Evolutionary conservation across 1,140 invertebrate genomes (phyloP).

Genomic region (Drosophila triauraria): DNA sequence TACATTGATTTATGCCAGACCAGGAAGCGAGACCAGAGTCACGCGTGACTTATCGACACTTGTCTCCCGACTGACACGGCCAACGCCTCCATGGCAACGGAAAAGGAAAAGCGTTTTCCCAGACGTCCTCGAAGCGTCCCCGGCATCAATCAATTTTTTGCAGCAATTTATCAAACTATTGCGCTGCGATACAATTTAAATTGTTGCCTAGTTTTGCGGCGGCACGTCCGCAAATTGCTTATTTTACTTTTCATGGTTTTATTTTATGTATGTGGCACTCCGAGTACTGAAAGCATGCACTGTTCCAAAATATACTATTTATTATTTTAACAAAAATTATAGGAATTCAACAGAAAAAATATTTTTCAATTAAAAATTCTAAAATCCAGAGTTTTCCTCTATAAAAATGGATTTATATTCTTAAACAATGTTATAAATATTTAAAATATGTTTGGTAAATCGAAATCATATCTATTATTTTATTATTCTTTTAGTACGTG

Average conservation of each 20-base stretch:
- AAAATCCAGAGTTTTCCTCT: too few species aligned
- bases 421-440: neutral
- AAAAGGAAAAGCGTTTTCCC: constrained; percentile 12
- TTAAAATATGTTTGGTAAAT: neutral
- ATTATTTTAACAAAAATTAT: too few species aligned
- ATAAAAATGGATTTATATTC: too few species aligned
- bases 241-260: constrained; percentile 29
- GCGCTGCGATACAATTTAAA: constrained; percentile 69
- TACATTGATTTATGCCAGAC: constrained; percentile 77
- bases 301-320: neutral
- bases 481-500: too few species aligned
- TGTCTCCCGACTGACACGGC: constrained; percentile 52
- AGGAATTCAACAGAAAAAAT: too few species aligned
- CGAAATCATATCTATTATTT: neutral
- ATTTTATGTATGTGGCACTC: constrained; percentile 22
- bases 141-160: constrained; percentile 78
- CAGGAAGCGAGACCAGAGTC: constrained; percentile 36
- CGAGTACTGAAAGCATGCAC: constrained; percentile 38
- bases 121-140: constrained; percentile 8
- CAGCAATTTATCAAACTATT: constrained; percentile 80
- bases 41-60: constrained; percentile 72
- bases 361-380: too few species aligned
- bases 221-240: constrained; percentile 63
- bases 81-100: constrained; percentile 26
- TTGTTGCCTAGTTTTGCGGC: constrained; percentile 71